Conservation (phyloP, 2,797 vertebrate genomes). For the Channa striata region DNA sequence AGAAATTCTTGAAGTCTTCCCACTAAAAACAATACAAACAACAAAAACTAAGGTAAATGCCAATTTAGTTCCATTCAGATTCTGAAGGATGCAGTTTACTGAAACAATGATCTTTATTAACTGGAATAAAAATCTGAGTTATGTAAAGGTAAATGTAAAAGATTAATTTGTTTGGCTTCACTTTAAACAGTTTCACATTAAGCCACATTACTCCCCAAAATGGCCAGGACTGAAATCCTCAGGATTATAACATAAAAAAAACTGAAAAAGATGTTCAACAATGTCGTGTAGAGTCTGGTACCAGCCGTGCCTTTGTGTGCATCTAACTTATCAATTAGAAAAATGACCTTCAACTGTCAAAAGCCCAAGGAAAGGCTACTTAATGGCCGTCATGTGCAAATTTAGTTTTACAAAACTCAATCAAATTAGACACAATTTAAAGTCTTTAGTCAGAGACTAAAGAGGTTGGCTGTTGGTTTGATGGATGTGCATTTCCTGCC, state of each 20-base stretch:
- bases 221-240: background rate
- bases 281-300: background rate
- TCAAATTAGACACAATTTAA: conserved; percentile 81
- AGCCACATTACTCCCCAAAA: background rate
- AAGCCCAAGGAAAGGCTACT: conserved; percentile 34
- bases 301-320: background rate
- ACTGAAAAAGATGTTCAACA: background rate
- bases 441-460: conserved; percentile 80
- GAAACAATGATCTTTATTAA: no score
- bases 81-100: no score
- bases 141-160: no score
- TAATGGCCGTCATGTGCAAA: conserved; percentile 61
- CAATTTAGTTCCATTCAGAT: no score
- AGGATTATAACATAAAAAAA: background rate
- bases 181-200: background rate
- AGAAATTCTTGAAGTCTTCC: no score
- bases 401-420: conserved; percentile 77
- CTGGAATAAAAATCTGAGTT: background rate
- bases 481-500: conserved; percentile 84
- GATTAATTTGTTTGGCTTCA: background rate
- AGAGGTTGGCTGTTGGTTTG: conserved; percentile 81
- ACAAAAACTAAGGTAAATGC: no score
- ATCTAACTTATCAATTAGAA: background rate
- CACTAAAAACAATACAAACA: no score
- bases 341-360: conserved; percentile 65